Base-by-base conservation (phyloP, 2,113 vertebrate genomes). In the Panthera uncia region DNA sequence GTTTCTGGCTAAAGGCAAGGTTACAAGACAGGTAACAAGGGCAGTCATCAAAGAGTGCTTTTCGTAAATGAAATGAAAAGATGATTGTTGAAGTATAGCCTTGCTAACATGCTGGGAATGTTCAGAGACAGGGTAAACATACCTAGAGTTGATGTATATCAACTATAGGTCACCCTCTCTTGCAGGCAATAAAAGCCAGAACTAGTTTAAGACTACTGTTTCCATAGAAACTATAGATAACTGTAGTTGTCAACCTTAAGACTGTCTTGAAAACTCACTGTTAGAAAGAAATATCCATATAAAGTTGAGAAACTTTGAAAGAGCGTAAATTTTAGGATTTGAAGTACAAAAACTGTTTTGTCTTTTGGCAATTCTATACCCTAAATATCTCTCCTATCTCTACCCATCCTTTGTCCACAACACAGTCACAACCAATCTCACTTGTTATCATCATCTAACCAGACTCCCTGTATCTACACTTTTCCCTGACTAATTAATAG, bases 21-120 rank as follows among this genome's bases (percentile, higher is more conserved):
- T 96, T 84, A 93, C 25, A 95, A 91, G 93, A 85, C 69, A 97
- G 65, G n/a, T 38, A 95, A 89, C 61, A 68, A 83, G 36, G 78
- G 55, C 48, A 85, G 33, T 74, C 55, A 81, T 91, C 95, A 80
- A 89, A 93, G 63, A 88, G 18, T 50, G 2, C 8, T 76, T 84
- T 95, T 18, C 15, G 0, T 50, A 88, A 95, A 68, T 68, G 36
- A 91, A 95, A 89, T 65, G 8, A 66, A 89, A 88, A 91, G 19
- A 45, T 33, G 4, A 4, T 38, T 87, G 89, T 80, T 71, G 91
- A 66, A 87, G 87, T 83, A 79, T 14, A 87, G 4, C 19, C 21
- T 68, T 92, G 36, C 52, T 33, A 65, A 94, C 84, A 68, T 27
- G 6, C 79, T 61, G 36, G 7, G 19, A 38, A 48, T 73, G 33